Conservation (phyloP, 35 echinoderm and acorn worm species). For the Stichopus chloronotus region DNA sequence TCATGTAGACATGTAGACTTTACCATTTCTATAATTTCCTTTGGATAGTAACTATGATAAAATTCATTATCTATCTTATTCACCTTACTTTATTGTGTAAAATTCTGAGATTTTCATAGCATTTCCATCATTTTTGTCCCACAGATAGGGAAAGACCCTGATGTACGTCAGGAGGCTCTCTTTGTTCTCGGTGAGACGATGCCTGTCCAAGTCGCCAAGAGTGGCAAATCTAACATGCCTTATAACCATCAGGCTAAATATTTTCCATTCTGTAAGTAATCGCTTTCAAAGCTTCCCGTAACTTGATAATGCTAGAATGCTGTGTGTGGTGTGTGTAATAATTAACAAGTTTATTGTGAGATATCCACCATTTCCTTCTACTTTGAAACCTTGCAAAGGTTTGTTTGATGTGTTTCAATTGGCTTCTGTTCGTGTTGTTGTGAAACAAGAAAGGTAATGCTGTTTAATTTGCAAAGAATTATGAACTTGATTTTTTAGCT, state of each 20-base stretch:
- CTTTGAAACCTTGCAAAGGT: no score
- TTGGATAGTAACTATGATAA: neutral
- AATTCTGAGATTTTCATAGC: neutral
- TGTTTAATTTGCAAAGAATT: no score
- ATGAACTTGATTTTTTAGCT: no score
- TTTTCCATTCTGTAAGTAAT: slow-evolving; percentile 89
- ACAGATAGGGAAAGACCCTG: slow-evolving; percentile 96
- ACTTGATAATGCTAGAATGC: neutral
- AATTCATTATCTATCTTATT: neutral
- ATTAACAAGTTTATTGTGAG: neutral
- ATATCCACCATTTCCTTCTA: neutral
- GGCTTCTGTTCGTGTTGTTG: no score
- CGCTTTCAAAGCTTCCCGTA: neutral
- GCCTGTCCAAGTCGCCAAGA: slow-evolving; percentile 76
- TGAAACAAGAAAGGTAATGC: no score
- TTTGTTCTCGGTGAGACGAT: slow-evolving; percentile 98
- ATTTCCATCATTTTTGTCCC: neutral
- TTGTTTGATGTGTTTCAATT: no score
- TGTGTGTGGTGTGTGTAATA: neutral
- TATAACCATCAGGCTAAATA: slow-evolving; percentile 96
- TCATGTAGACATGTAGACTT: no score
- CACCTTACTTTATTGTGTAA: neutral
- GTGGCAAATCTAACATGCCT: slow-evolving; percentile 78
- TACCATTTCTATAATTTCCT: no score
- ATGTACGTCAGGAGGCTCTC: slow-evolving; percentile 87